These are phyloP conservation scores for Gracilinanus agilis DNA, from an alignment of 2,113 vertebrate genomes.

Conservation along the genomic window DNA sequence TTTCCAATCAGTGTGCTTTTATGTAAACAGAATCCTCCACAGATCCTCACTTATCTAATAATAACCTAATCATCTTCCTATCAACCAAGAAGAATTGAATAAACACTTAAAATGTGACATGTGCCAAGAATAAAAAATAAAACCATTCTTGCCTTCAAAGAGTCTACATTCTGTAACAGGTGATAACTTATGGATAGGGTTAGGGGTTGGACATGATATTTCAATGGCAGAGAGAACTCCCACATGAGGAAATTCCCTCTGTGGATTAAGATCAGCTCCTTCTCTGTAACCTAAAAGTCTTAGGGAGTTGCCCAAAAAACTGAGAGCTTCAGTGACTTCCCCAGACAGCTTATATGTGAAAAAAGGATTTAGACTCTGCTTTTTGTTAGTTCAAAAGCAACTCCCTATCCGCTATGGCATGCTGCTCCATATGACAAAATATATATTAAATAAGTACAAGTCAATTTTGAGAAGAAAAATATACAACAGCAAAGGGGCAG, in stretches of 20 bases:
- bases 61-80: neutral
- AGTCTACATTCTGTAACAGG: neutral
- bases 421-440: too few species aligned
- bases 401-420: neutral
- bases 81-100: neutral
- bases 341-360: neutral
- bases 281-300: neutral
- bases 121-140: neutral
- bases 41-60: neutral
- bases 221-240: neutral
- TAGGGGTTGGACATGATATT: neutral
- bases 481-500: neutral
- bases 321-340: neutral
- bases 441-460: neutral
- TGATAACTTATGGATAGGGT: neutral
- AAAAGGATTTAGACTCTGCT: neutral
- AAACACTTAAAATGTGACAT: neutral
- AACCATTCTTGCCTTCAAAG: neutral
- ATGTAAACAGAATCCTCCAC: neutral
- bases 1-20: conserved; percentile 15
- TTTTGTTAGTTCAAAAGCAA: neutral
- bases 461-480: neutral
- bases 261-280: neutral
- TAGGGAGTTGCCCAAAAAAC: neutral
- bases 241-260: neutral